Conservation (phyloP, 2,113 vertebrate genomes). For the Heptranchias perlo region DNA sequence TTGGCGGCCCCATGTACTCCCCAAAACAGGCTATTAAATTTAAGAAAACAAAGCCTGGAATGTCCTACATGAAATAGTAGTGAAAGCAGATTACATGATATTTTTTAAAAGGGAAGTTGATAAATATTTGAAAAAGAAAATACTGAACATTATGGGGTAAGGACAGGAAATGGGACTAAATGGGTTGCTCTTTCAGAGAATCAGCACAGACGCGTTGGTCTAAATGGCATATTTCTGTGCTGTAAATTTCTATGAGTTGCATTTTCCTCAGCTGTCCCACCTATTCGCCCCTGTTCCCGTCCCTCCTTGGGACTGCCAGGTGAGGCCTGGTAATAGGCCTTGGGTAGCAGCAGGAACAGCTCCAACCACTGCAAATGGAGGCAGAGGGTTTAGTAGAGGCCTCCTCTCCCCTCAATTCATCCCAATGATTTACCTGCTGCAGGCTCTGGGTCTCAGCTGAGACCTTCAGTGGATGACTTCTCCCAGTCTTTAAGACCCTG, state of each 20-base stretch:
- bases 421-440: too few relatives aligned
- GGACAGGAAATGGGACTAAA: background rate
- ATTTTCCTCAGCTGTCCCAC: background rate
- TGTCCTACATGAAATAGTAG: background rate
- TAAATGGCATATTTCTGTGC: background rate
- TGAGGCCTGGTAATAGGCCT: background rate
- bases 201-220: background rate
- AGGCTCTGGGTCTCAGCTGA: background rate
- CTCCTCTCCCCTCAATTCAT: background rate
- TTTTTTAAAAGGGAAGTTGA: too few relatives aligned
- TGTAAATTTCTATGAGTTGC: background rate
- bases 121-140: background rate
- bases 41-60: background rate
- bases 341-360: background rate
- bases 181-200: background rate
- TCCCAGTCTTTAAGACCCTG: background rate
- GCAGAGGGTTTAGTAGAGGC: background rate
- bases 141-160: background rate
- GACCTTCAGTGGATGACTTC: background rate
- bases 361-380: background rate
- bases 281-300: background rate
- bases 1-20: background rate
- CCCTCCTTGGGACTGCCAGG: background rate
- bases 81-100: too few relatives aligned
- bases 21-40: background rate